phyloP scores from a whole-genome alignment of 2,797 vertebrate genomes.

The Arrhamphus sclerolepis region DNA sequence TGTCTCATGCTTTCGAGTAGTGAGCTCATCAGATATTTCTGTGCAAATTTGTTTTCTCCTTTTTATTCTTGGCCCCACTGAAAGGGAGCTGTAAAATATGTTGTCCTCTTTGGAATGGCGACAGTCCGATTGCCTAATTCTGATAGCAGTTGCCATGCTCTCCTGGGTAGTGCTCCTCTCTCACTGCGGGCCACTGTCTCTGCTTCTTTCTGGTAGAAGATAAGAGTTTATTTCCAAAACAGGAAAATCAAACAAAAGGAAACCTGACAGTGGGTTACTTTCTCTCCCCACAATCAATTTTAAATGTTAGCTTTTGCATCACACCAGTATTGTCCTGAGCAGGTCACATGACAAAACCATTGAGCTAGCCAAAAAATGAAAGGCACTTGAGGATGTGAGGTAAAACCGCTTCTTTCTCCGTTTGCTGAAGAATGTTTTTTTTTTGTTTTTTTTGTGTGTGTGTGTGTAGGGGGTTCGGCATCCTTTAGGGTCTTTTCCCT shows the following conservation, averaged over 20 bases:
- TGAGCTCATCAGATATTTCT: conserved; percentile 75
- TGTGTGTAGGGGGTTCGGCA: not conserved
- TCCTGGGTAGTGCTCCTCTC: conserved; percentile 26
- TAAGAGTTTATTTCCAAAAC: conserved; percentile 45
- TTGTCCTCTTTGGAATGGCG: conserved; percentile 66
- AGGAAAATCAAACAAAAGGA: too few relatives aligned
- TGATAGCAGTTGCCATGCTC: conserved; percentile 75
- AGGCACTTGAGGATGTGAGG: conserved; percentile 34
- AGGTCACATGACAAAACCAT: conserved; percentile 1
- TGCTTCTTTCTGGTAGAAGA: not conserved
- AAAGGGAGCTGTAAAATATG: conserved; percentile 64
- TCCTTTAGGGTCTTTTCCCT: conserved; percentile 30
- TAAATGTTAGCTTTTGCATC: too few relatives aligned
- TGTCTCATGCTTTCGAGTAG: conserved; percentile 63
- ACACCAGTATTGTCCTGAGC: conserved; percentile 2
- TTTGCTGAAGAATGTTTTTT: conserved; percentile 26
- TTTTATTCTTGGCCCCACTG: conserved; percentile 27
- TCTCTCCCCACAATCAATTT: conserved; percentile 24
- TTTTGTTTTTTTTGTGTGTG: too few relatives aligned
- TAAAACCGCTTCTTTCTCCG: conserved; percentile 37
- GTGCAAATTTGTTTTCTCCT: conserved; percentile 34
- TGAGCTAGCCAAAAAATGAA: not conserved
- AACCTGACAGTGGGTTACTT: conserved; percentile 15
- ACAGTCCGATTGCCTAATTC: conserved; percentile 74
- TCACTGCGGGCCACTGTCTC: conserved; percentile 16